Percentiles rank a stretch among this genome's conserved stretches.
Conservation (phyloP, 1,140 invertebrate genomes). For the Arctopsyche grandis region DNA sequence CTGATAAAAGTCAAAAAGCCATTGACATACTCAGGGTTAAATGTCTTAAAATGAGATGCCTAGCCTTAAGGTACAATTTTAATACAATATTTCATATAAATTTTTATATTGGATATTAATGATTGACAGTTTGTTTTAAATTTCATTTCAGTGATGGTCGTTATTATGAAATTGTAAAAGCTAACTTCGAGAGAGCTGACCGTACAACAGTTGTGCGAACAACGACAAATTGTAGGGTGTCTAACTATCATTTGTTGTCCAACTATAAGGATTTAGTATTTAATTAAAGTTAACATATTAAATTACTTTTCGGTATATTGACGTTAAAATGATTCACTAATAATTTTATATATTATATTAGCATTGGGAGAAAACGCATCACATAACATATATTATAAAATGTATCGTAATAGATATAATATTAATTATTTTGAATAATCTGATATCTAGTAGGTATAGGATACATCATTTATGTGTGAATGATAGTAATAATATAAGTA, state of each 20-base stretch:
- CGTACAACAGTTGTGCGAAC: slow-evolving; percentile 95
- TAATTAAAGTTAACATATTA: slow-evolving; percentile 69
- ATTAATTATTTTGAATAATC: no score
- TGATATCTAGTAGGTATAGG: no score
- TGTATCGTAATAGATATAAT: no score
- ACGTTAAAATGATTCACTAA: no score
- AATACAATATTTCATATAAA: not conserved
- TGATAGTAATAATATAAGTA: no score
- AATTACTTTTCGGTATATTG: not conserved
- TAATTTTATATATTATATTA: no score
- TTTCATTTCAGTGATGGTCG: slow-evolving; percentile 88
- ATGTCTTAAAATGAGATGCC: slow-evolving; percentile 84
- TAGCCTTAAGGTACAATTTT: slow-evolving; percentile 78
- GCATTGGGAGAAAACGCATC: no score
- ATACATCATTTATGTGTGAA: no score
- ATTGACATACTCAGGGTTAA: slow-evolving; percentile 91
- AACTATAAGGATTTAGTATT: slow-evolving; percentile 96
- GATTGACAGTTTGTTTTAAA: not conserved
- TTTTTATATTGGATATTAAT: not conserved
- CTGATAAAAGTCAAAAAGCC: slow-evolving; percentile 98
- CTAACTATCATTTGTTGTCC: slow-evolving; percentile 89
- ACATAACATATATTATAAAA: no score
- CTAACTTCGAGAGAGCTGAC: slow-evolving; percentile 98
- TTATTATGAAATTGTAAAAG: slow-evolving; percentile 99
- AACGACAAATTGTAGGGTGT: slow-evolving; percentile 91